Evolutionary conservation across 2,113 vertebrate genomes (phyloP).

Genomic region (Lanius collurio): DNA sequence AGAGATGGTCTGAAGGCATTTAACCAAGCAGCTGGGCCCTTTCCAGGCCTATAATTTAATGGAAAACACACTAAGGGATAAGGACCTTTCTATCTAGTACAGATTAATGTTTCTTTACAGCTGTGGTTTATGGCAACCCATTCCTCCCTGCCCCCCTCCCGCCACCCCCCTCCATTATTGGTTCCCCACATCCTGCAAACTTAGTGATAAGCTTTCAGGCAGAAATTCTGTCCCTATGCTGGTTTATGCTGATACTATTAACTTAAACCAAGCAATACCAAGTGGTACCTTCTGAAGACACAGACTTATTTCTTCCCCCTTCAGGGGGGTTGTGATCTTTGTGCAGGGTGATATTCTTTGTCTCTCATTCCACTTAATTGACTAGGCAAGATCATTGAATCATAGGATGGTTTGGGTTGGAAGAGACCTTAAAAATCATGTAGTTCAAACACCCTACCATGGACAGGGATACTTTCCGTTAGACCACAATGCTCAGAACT

Average conservation of each 20-base stretch:
- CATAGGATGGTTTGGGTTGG: not conserved
- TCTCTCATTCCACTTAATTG: not conserved
- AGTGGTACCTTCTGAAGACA: not conserved
- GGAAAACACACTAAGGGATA: not conserved
- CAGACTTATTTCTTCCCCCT: not conserved
- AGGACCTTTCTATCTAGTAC: not conserved
- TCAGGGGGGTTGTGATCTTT: not conserved
- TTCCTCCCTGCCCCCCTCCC: rapidly evolving
- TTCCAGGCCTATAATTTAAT: not conserved
- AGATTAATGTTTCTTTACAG: constrained; percentile 4
- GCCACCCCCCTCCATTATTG: not conserved
- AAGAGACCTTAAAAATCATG: not conserved
- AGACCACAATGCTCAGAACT: not conserved
- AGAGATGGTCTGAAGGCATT: not conserved
- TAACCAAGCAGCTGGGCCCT: not conserved
- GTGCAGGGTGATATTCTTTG: not conserved
- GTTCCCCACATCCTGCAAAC: constrained; percentile 17
- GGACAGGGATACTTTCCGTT: not conserved
- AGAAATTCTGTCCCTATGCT: not conserved
- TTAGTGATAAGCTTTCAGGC: not conserved
- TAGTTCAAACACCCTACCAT: not conserved
- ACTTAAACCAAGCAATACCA: not conserved
- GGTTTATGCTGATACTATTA: not conserved
- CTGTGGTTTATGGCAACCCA: not conserved
- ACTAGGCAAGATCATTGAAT: not conserved